Base-by-base conservation (phyloP, 2,113 vertebrate species). In the Ariopsis seemanni region DNA sequence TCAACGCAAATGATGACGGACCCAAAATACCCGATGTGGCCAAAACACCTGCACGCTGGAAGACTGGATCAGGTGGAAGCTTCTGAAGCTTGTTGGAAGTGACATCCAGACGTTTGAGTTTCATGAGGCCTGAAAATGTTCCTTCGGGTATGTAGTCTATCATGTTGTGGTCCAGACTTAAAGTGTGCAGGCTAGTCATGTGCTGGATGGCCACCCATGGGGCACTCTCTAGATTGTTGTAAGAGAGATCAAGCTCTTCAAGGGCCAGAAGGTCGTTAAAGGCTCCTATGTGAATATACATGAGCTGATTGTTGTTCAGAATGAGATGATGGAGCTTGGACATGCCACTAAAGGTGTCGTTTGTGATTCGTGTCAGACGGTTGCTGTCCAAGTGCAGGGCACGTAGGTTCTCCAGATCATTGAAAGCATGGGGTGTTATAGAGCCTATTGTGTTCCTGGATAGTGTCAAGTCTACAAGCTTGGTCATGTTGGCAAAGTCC, bases 401-500 rank as follows among this genome's bases (percentile, higher is more conserved):
- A 88, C 98, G 95, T 89, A 99, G 94, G 94, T 99, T 99, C 91
- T 98, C 96, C 87, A 99, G 93, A 91, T 99, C 98, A 0, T 96
- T 97, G 92, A 99, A 99, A 0, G 98, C 97, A 0, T 99, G 96
- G 48, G 98, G 97, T 17, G 95, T 96, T 57, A 99, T 96, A 86
- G 97, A 96, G 92, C 98, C 98, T 77, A 99, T 99, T 90, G 98
- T 99, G 95, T 99, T 99, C 91, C 98, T 94, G 78, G 98, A 99
- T 25, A 99, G 94, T 0, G 98, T 99, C 93, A 99, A 95, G 93
- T 99, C 98, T 91, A 99, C 97, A 93, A 99, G 96, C 92, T 96
- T 98, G 91, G 98, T 99, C 98, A 99, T 99, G 87, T 99, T 99
- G 86, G 97, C 97, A 89, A 99, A 99, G 94, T 99, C 98, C 92